Evolutionary conservation across 2,888 invertebrate species (phyloP).

Genomic region (Philhelius pedissequus): DNA sequence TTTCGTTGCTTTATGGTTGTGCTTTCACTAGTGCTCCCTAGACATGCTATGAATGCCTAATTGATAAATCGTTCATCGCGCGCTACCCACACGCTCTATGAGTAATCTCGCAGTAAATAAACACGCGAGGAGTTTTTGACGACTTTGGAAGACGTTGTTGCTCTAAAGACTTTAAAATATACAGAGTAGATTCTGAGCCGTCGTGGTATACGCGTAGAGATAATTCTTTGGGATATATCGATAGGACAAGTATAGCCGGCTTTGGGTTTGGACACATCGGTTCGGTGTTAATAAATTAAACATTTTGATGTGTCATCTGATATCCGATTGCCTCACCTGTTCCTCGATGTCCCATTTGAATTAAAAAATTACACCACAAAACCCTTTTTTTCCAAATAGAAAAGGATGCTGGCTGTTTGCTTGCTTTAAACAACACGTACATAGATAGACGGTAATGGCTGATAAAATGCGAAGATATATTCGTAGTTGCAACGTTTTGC

Average conservation of each 20-base stretch:
- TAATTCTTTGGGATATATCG: constrained; percentile 6
- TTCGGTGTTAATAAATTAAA: constrained; percentile 50
- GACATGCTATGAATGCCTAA: constrained; percentile 65
- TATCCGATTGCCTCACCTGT: constrained; percentile 58
- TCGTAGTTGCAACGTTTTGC: too few relatives aligned
- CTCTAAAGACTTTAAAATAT: constrained; percentile 9
- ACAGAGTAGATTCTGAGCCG: too few relatives aligned
- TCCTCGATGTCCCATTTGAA: constrained; percentile 36
- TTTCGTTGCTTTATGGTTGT: constrained; percentile 22
- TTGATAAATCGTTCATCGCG: constrained; percentile 60
- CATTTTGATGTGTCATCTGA: constrained; percentile 62
- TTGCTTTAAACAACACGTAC: too few relatives aligned
- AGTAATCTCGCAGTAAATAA: constrained; percentile 43
- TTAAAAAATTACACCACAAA: constrained; percentile 32
- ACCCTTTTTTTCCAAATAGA: constrained; percentile 23
- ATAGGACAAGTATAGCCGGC: background rate
- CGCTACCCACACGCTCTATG: constrained; percentile 52
- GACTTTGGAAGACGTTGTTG: constrained; percentile 5
- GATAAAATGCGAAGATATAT: background rate
- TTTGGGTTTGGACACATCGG: background rate
- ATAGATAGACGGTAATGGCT: background rate
- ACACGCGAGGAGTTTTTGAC: constrained; percentile 36
- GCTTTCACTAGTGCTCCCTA: constrained; percentile 58
- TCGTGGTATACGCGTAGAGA: background rate
- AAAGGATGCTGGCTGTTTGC: constrained; percentile 16